phyloP scores from a whole-genome alignment of 1,140 invertebrate genomes.

The Pachypsylla venusta region DNA sequence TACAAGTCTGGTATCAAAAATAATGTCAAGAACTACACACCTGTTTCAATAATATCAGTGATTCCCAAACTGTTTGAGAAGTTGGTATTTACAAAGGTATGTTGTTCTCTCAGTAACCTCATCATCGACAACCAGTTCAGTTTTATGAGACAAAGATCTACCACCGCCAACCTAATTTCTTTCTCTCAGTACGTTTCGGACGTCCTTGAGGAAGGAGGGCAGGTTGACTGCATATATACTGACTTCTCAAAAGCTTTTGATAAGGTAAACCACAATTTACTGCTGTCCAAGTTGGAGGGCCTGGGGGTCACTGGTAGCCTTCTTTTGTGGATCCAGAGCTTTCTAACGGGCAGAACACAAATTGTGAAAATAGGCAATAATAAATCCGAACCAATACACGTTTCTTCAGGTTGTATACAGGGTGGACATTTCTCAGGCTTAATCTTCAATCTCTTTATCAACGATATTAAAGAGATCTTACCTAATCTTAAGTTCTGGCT shows the following conservation, averaged over 20 bases:
- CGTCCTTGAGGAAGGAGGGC: slow-evolving; percentile 5
- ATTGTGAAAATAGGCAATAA: slow-evolving; percentile 20
- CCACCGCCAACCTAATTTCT: slow-evolving; percentile 14
- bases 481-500: not conserved
- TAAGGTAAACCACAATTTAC: slow-evolving; percentile 15
- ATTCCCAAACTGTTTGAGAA: not conserved
- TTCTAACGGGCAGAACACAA: slow-evolving; percentile 22
- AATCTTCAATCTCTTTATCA: not conserved
- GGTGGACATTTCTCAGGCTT: not conserved
- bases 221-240: slow-evolving; percentile 16
- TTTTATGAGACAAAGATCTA: slow-evolving; percentile 7
- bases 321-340: slow-evolving; percentile 22
- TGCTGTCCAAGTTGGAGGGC: slow-evolving; percentile 14
- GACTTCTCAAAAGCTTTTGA: slow-evolving; percentile 18
- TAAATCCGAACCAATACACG: not conserved
- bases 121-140: not conserved
- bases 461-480: not conserved
- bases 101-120: not conserved
- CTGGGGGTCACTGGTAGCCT: slow-evolving; percentile 16
- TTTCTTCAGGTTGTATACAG: not conserved
- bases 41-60: not conserved
- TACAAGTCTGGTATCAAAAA: not conserved
- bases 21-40: not conserved
- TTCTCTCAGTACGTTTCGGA: slow-evolving; percentile 13
- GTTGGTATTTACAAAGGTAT: not conserved